phyloP scores from a whole-genome alignment of 1,140 invertebrate species.

The Coboldia fuscipes region DNA sequence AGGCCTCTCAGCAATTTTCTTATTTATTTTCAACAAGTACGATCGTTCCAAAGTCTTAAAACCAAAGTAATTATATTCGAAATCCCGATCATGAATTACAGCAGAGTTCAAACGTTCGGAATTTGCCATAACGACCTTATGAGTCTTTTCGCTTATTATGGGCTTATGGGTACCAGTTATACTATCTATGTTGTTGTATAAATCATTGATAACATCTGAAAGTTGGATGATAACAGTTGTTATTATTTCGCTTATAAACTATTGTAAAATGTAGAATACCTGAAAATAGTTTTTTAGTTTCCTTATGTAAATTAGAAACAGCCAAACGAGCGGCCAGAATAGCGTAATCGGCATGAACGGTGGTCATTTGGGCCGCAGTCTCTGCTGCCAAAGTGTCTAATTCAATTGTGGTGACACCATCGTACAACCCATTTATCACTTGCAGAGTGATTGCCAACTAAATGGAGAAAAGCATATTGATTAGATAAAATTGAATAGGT shows the following conservation, averaged over 20 bases:
- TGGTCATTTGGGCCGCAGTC: slow-evolving; percentile 85
- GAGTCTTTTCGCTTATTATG: slow-evolving; percentile 63
- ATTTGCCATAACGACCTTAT: slow-evolving; percentile 65
- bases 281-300: slow-evolving; percentile 64
- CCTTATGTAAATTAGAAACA: slow-evolving; percentile 89
- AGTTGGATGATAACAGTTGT: slow-evolving; percentile 5
- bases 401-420: slow-evolving; percentile 87
- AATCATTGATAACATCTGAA: slow-evolving; percentile 71
- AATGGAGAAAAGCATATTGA: not conserved
- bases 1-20: slow-evolving; percentile 80
- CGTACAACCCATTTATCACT: slow-evolving; percentile 82
- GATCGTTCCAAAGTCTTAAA: slow-evolving; percentile 91
- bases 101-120: slow-evolving; percentile 71
- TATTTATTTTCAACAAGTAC: slow-evolving; percentile 82
- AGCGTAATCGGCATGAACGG: slow-evolving; percentile 88
- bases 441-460: slow-evolving; percentile 64
- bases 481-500: not conserved
- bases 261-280: slow-evolving; percentile 24
- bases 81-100: slow-evolving; percentile 91
- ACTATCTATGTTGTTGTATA: slow-evolving; percentile 54
- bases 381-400: slow-evolving; percentile 90
- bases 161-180: slow-evolving; percentile 42
- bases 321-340: slow-evolving; percentile 82
- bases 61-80: slow-evolving; percentile 90
- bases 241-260: not conserved